Base-by-base conservation (phyloP, 2,888 invertebrate genomes). In the Deilephila porcellus region DNA sequence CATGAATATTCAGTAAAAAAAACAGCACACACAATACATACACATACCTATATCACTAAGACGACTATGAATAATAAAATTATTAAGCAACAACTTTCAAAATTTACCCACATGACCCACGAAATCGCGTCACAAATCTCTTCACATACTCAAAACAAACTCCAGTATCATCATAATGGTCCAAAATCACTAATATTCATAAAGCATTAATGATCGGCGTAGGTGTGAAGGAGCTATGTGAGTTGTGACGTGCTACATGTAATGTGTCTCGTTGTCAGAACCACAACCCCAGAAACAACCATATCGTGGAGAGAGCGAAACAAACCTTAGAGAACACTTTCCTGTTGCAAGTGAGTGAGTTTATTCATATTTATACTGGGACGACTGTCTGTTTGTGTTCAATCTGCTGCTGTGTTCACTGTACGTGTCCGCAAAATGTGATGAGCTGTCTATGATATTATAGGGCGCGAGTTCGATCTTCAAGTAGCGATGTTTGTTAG, bases 281-380 rank as follows among this genome's bases (percentile, higher is more conserved):
- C 90, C 93, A 93, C 90, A 93, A 93, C 89, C 93, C 94, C 84
- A 91, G 94, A 92, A 92, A 92, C 89, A 93, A 91, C 90, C 93
- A 92, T 91, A 93, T 94, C 83, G 93, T 93, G 85, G 94, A 94
- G 92, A 92, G 94, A 88, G 94, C 94, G 86, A 94, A 94, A 93
- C 94, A 94, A 89, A 90, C 92, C 74, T 91, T 94, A 93, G 94
- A 94, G 82, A 93, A 91, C 91, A 93, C 88, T 91, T 94, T 93
- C 93, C 93, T 94, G 93, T 78, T 91, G 83, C 94, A 94, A 94
- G 94, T 94, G 94, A 94, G 94, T 94, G 82, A 78, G 80, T 81
- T 84, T 88, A 79, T 82, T 84, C 82, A 85, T 83, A 79, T 78
- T 85, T 73, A 52, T 71, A 34, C 56, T 8, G 29, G 14, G 56